Conservation (phyloP, 2,888 invertebrate genomes). For the Liopterus haemorrhoidalis region DNA sequence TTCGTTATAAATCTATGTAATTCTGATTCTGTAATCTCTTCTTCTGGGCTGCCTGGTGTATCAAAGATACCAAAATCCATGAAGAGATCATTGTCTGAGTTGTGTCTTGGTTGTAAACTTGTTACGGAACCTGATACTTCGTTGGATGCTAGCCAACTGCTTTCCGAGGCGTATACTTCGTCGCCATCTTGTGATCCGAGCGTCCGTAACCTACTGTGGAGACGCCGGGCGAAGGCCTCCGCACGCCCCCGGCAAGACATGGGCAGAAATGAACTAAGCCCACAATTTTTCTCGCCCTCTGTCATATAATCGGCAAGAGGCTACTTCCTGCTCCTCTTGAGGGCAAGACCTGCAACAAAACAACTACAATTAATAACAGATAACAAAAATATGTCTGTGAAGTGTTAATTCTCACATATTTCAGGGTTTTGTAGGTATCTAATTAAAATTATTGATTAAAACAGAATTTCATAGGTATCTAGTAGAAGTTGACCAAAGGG, state of each 20-base stretch:
- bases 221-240: slow-evolving; percentile 72
- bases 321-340: slow-evolving; percentile 30
- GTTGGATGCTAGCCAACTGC: slow-evolving; percentile 43
- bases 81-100: slow-evolving; percentile 52
- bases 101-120: slow-evolving; percentile 48
- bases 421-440: too few species aligned
- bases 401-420: too few species aligned
- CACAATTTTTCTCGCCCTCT: slow-evolving; percentile 57
- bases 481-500: too few species aligned
- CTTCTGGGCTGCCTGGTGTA: slow-evolving; percentile 65
- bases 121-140: slow-evolving; percentile 42
- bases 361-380: slow-evolving; percentile 6
- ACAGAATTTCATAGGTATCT: too few species aligned
- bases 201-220: slow-evolving; percentile 68
- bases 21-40: slow-evolving; percentile 41
- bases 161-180: slow-evolving; percentile 36
- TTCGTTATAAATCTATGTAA: slow-evolving; percentile 42
- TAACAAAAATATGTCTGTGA: background rate
- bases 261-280: slow-evolving; percentile 63
- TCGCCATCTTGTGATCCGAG: slow-evolving; percentile 52
- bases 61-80: slow-evolving; percentile 62
- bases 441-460: too few species aligned
- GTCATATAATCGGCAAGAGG: slow-evolving; percentile 40
- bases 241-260: slow-evolving; percentile 76
- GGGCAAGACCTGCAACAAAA: slow-evolving; percentile 24